These are phyloP conservation scores for Hippoglossus hippoglossus DNA, from an alignment of 2,797 vertebrate species.

Conservation along the genomic window DNA sequence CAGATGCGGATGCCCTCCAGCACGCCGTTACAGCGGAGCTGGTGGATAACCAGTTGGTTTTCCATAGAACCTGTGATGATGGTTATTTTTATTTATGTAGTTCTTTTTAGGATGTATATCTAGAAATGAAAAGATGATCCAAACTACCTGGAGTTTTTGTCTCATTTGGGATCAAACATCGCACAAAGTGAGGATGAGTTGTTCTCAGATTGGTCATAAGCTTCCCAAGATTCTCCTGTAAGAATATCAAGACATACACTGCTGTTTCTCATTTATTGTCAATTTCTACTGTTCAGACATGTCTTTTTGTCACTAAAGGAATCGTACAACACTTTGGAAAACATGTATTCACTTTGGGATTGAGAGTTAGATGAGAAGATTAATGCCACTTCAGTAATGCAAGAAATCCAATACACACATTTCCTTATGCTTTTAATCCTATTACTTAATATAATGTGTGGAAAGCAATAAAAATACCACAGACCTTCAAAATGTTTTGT, in stretches of 20 bases:
- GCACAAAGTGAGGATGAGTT: constrained; percentile 92
- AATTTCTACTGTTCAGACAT: too few relatives aligned
- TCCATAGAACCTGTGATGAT: constrained; percentile 65
- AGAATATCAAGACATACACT: background rate
- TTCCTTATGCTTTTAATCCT: background rate
- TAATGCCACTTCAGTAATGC: too few relatives aligned
- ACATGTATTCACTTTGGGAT: background rate
- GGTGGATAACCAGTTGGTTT: constrained; percentile 75
- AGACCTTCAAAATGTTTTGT: too few relatives aligned
- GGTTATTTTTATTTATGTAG: background rate
- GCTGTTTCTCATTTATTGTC: too few relatives aligned
- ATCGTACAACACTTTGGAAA: too few relatives aligned
- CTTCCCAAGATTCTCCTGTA: constrained; percentile 91
- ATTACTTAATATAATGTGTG: too few relatives aligned
- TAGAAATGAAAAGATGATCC: background rate
- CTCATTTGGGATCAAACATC: constrained; percentile 92
- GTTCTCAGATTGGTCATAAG: constrained; percentile 90
- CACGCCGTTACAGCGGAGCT: constrained; percentile 74
- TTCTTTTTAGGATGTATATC: background rate
- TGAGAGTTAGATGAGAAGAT: too few relatives aligned
- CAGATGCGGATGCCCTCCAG: constrained; percentile 91
- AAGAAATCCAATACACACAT: too few relatives aligned
- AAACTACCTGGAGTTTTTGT: constrained; percentile 89
- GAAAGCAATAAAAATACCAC: too few relatives aligned
- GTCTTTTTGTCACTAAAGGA: too few relatives aligned